Conservation (phyloP, 2,888 invertebrate species). For the Pocota personata region DNA sequence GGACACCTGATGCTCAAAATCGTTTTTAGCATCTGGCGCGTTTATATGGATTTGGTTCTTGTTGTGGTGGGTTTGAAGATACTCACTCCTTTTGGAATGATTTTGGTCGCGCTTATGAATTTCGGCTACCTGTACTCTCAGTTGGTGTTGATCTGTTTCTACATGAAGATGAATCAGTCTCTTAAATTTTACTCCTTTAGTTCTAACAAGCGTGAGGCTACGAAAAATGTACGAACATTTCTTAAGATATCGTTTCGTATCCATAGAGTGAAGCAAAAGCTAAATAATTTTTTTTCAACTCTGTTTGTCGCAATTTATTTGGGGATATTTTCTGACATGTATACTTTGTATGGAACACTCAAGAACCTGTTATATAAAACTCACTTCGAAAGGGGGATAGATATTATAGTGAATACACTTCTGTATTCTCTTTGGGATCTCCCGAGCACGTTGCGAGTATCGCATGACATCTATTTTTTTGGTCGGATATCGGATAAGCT, state of each 20-base stretch:
- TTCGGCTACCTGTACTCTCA: neutral
- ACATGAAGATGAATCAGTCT: neutral
- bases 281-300: neutral
- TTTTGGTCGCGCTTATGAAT: neutral
- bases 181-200: neutral
- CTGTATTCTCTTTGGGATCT: no score
- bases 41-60: no score
- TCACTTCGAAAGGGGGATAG: no score
- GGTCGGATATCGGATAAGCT: no score
- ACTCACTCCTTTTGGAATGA: neutral
- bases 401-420: no score
- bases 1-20: neutral
- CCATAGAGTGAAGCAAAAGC: neutral
- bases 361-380: no score
- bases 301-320: neutral
- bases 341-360: neutral
- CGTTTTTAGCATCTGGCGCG: neutral
- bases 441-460: neutral
- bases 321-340: neutral
- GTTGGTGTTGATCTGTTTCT: no score
- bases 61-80: neutral
- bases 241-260: neutral
- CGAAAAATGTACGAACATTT: no score
- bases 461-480: neutral
- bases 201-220: neutral